Conservation (phyloP, 2,888 invertebrate species). For the Archips xylosteana region DNA sequence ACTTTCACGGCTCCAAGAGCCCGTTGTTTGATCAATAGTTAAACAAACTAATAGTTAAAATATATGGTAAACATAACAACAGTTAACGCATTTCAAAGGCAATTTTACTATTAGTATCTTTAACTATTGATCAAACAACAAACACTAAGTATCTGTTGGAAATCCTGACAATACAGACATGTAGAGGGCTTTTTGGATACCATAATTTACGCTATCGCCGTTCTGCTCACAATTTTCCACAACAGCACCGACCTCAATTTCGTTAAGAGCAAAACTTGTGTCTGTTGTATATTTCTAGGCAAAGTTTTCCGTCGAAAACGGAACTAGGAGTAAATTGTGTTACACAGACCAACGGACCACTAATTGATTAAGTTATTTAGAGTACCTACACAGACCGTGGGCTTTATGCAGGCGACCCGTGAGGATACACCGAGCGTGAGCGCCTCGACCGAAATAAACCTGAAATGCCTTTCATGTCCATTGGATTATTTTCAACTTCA, state of each 20-base stretch:
- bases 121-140: no score
- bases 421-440: slow-evolving; percentile 5
- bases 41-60: no score
- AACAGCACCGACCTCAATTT: background rate
- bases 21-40: no score
- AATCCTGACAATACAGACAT: no score
- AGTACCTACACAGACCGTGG: background rate
- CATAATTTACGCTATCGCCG: no score
- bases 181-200: no score
- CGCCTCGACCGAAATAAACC: slow-evolving; percentile 12
- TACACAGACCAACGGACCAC: background rate
- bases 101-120: no score
- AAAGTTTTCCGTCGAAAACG: background rate
- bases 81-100: no score
- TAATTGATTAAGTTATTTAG: slow-evolving; percentile 20
- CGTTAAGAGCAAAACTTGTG: slow-evolving; percentile 8
- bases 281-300: background rate
- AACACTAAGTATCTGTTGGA: no score
- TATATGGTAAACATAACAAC: no score
- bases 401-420: slow-evolving; percentile 26
- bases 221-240: background rate
- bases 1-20: no score
- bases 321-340: slow-evolving; percentile 16
- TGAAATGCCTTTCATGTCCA: slow-evolving; percentile 21
- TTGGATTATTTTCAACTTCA: background rate